A percentile compares a stretch with the other conserved stretches of the same genome.
Conservation (phyloP, 1,140 invertebrate genomes). For the Pogonomyrmex barbatus region DNA sequence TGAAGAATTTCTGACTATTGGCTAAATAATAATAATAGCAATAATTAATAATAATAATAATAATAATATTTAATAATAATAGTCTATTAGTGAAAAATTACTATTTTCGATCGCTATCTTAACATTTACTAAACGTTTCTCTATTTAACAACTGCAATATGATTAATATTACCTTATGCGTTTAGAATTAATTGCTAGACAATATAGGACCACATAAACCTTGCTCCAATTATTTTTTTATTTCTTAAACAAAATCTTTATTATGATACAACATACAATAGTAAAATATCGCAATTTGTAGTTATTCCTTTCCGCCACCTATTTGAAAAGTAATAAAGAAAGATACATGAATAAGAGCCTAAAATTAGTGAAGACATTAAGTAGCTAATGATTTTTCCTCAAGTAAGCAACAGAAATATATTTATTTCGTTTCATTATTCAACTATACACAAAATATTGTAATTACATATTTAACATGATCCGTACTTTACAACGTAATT, state of each 20-base stretch:
- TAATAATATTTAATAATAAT: constrained; percentile 73
- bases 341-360: constrained; percentile 77
- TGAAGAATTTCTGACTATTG: constrained; percentile 84
- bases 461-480: constrained; percentile 86
- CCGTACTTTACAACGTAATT: constrained; percentile 85
- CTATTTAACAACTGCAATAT: constrained; percentile 84
- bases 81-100: constrained; percentile 85
- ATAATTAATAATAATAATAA: constrained; percentile 76
- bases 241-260: constrained; percentile 81
- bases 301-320: constrained; percentile 82
- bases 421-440: constrained; percentile 81
- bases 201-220: constrained; percentile 86
- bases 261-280: constrained; percentile 81
- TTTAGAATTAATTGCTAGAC: constrained; percentile 80
- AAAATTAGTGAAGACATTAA: constrained; percentile 83
- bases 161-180: constrained; percentile 78
- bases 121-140: constrained; percentile 84
- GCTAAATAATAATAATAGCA: constrained; percentile 80
- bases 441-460: constrained; percentile 86
- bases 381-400: constrained; percentile 83
- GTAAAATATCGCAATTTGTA: constrained; percentile 82
- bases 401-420: constrained; percentile 85
- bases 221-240: constrained; percentile 84
- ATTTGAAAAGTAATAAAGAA: constrained; percentile 79
- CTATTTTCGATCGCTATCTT: constrained; percentile 82